Base-by-base conservation (phyloP, 2,113 vertebrate genomes). In the Indri indri region DNA sequence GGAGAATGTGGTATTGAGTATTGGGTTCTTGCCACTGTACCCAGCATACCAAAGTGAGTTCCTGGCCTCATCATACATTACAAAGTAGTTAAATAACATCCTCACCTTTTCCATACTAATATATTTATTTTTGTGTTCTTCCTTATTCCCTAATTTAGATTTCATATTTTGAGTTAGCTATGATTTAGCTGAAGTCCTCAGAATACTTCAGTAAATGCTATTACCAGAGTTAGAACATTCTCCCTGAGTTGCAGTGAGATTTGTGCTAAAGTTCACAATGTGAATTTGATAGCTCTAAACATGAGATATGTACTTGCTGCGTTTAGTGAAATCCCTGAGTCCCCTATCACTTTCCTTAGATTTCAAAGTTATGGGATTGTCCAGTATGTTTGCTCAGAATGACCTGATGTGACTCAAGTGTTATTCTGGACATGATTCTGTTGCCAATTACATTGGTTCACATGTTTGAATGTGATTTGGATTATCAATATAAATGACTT, bases 251-350 rank as follows among this genome's bases (percentile, higher is more conserved):
- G 85, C 92, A 81, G 34, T 88, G 92, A 96, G 81, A 97, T 98
- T 92, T 97, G 96, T 96, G 96, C 77, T 96, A 96, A 97, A 97
- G 95, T 97, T 97, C 95, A 97, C 88, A 94, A 92, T 90, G 90
- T 2, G 71, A 97, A 96, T 91, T 97, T 98, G 95, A 97, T 97
- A 97, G 65, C 84, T 93, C 91, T 96, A 92, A 96, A 92, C 61
- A 95, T 95, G 96, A 97, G 88, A 80, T 96, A 92, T 94, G 90
- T 93, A 77, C 90, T 97, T 94, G 88, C 94, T 88, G 76, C 63
- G 11, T 97, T 95, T 95, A 97, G 71, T 96, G 92, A 96, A 97
- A 95, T 96, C 87, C 91, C 70, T 95, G 92, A 84, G 79, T 95
- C 94, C 93, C 94, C 92, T 97, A 94, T 97, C 95, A 93, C 93